A percentile compares a stretch with the other conserved stretches of the same genome.
Conservation (phyloP, 1,140 invertebrate species). For the Aphelinus atriplicis region DNA sequence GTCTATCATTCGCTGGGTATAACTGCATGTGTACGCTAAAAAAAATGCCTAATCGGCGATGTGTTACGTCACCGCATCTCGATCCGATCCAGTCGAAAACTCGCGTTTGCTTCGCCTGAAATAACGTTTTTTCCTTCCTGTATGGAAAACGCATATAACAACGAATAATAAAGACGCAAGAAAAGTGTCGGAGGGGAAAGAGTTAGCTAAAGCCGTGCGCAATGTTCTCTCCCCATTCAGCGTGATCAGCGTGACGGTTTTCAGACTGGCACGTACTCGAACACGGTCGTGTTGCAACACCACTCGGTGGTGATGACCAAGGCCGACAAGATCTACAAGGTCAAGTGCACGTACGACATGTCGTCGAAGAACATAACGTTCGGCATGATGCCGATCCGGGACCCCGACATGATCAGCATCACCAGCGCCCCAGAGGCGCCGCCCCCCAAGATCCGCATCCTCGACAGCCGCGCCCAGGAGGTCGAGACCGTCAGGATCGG, state of each 20-base stretch:
- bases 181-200: background rate
- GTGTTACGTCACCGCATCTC: too few relatives aligned
- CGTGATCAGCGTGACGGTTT: conserved; percentile 59
- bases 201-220: conserved; percentile 3
- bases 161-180: too few relatives aligned
- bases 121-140: too few relatives aligned
- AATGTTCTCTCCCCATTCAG: conserved; percentile 43
- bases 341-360: conserved; percentile 96
- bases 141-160: too few relatives aligned
- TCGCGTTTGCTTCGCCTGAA: too few relatives aligned
- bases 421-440: conserved; percentile 94
- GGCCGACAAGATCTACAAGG: conserved; percentile 96
- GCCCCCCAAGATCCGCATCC: conserved; percentile 90
- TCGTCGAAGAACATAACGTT: conserved; percentile 96
- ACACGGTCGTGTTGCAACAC: conserved; percentile 94
- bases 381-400: conserved; percentile 96
- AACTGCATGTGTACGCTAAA: too few relatives aligned
- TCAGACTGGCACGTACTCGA: conserved; percentile 92
- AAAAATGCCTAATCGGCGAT: too few relatives aligned
- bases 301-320: conserved; percentile 97
- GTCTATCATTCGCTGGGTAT: too few relatives aligned
- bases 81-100: too few relatives aligned
- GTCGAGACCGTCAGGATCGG: conserved; percentile 95
- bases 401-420: conserved; percentile 94
- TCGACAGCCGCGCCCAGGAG: conserved; percentile 85